Conservation (phyloP, 2,113 vertebrate genomes). For the Shinisaurus crocodilurus region DNA sequence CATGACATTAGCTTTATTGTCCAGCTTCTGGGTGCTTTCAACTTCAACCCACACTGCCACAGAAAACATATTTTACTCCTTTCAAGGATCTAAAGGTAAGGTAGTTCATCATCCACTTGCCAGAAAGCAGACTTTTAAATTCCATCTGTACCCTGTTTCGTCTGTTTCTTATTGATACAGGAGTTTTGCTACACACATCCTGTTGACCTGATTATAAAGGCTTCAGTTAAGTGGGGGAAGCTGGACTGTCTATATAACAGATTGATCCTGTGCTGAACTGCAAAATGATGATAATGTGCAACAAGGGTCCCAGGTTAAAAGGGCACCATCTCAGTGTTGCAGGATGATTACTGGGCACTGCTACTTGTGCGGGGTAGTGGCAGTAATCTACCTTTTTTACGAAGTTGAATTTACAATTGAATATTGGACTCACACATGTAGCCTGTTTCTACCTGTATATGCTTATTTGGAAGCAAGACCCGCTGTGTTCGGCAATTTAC, state of each 20-base stretch:
- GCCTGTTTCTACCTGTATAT: background rate
- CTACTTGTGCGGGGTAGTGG: background rate
- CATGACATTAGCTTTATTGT: constrained; percentile 24
- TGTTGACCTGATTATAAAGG: background rate
- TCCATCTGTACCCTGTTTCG: background rate
- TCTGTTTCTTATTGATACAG: background rate
- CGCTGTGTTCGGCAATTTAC: background rate
- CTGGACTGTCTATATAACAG: too few species aligned
- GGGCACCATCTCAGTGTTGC: background rate
- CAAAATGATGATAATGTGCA: background rate
- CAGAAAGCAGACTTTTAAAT: background rate
- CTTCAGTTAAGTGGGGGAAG: background rate
- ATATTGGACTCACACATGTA: background rate
- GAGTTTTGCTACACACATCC: background rate
- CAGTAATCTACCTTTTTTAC: background rate
- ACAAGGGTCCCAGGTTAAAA: background rate
- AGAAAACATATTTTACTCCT: background rate
- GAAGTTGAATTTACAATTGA: background rate
- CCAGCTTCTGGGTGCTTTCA: background rate
- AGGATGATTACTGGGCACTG: background rate
- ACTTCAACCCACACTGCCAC: background rate
- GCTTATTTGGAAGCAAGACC: background rate
- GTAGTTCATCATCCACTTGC: background rate
- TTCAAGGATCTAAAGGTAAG: background rate
- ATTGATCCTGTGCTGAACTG: background rate